phyloP scores from a whole-genome alignment of 1,140 invertebrate species.

The Cydia pomonella region DNA sequence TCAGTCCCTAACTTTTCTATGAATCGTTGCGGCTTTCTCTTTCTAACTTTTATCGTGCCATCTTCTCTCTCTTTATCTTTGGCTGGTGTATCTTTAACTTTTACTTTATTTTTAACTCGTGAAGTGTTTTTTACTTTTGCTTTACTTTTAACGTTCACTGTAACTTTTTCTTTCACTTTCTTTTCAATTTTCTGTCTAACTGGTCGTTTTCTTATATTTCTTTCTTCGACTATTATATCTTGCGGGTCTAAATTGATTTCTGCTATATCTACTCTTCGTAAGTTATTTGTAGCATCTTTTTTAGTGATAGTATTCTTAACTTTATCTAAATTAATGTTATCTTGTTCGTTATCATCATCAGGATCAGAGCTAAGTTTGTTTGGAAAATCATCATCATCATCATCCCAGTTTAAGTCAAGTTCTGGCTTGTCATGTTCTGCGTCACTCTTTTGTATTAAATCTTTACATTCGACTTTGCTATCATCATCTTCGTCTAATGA shows the following conservation, averaged over 20 bases:
- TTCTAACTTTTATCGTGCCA: background rate
- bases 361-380: background rate
- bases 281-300: background rate
- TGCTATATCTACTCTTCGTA: background rate
- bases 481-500: background rate
- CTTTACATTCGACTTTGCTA: background rate
- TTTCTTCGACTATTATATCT: background rate
- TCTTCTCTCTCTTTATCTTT: background rate
- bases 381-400: constrained; percentile 15
- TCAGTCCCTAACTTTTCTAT: background rate
- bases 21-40: background rate
- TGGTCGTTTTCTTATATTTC: background rate
- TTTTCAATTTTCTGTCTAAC: background rate
- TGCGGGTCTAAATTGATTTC: background rate
- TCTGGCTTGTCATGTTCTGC: background rate
- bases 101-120: background rate
- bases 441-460: background rate
- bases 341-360: background rate
- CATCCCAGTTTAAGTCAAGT: constrained; percentile 9
- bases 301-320: background rate
- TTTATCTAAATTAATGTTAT: background rate
- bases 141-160: background rate
- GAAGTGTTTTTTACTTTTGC: background rate
- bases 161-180: background rate
- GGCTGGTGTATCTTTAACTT: background rate